A percentile compares a stretch with the other conserved stretches of the same genome.
Evolutionary conservation across 2,797 vertebrate genomes (phyloP).

Genomic region (Oceanodroma leucorhoa): DNA sequence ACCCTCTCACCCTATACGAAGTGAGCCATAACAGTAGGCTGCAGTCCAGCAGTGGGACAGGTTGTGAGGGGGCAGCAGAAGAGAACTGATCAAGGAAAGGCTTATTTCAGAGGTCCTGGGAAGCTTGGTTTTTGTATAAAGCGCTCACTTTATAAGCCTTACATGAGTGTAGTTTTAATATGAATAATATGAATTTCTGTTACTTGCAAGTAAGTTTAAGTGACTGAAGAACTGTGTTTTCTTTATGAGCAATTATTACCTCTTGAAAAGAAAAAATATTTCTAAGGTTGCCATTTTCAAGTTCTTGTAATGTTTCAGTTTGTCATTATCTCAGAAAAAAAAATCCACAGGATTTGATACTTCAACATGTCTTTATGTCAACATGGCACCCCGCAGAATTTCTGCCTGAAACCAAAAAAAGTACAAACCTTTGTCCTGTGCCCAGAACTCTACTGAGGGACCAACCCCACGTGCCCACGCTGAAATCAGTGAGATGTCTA

Average conservation of each 20-base stretch:
- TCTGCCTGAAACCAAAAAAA: background rate
- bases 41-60: background rate
- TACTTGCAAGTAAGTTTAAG: background rate
- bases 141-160: background rate
- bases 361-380: background rate
- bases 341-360: background rate
- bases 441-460: background rate
- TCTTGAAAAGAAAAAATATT: background rate
- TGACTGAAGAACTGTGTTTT: background rate
- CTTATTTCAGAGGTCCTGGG: background rate
- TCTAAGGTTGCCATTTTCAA: background rate
- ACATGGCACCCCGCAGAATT: background rate
- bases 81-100: background rate
- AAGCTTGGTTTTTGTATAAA: background rate
- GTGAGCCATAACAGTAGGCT: background rate
- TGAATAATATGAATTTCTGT: background rate
- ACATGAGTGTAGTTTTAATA: background rate
- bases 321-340: background rate
- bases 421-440: background rate
- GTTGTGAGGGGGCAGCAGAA: background rate
- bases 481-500: background rate
- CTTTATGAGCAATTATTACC: background rate
- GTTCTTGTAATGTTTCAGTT: background rate
- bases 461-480: background rate
- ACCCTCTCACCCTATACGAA: background rate